Base-by-base conservation (phyloP, 1,140 invertebrate genomes). In the Drosophila sulfurigaster region DNA sequence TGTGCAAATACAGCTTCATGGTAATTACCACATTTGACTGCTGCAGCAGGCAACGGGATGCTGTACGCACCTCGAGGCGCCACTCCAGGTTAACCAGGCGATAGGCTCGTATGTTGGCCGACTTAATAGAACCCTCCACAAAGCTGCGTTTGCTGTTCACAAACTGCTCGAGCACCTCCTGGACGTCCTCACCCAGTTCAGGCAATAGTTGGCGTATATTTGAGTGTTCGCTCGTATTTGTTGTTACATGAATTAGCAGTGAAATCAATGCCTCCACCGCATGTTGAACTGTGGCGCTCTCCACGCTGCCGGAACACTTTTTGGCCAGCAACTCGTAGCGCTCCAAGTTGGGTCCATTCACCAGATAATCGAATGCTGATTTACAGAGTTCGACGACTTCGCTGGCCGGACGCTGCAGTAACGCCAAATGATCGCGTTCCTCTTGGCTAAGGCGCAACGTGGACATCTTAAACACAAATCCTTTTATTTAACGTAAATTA, bases 41-140 rank as follows among this genome's bases (percentile, higher is more conserved):
- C 1, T 89, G 57, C 32, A 91, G 70, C 3, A 92, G 30, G 6
- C 73, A 81, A 7, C 91, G 70, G 1, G 91, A 82, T 8, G 89
- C 86, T 7, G 81, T 78, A 45, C 81, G 87, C 11, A 91, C 89
- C 59, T 92, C 91, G 32, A 92, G 64, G 6, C 91, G 81, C 91
- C 91, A 92, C 56, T 92, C 85, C 0, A 92, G 57, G 52, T 92
- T 86, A 1, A 92, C 76, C 30, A 92, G 30, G 6, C 91, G 79
- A 57, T 88, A 90, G 7, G 91, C 79, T 48, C 91, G 76, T 38
- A 92, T 89, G 54, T 92, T 92, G 11, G 91, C 91, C 8, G 88
- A 87, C 56, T 92, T 92, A 2, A 92, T 92, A 2, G 91, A 92
- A 2, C 91, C 82, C 20, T 92, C 91, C n/a, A 92, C 74, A 59